Evolutionary conservation across 1,140 invertebrate genomes (phyloP).

Genomic region (Heterodera carotae): DNA sequence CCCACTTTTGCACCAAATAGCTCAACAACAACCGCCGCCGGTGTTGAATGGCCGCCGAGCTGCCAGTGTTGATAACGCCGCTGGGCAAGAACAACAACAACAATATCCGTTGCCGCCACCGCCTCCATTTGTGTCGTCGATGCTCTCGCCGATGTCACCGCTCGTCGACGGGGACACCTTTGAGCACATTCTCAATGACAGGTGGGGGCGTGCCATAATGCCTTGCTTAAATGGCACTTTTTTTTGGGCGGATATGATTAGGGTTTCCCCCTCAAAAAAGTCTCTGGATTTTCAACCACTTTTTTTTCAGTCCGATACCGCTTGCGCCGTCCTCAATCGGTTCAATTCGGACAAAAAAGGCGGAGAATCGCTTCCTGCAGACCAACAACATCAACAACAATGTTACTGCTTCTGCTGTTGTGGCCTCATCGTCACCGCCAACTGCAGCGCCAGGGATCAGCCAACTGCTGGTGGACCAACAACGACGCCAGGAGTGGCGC

Average conservation of each 20-base stretch:
- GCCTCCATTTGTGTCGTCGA: background rate
- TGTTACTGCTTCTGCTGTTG: background rate
- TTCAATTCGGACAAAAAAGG: constrained; percentile 42
- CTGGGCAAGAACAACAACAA: background rate
- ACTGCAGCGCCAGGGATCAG: constrained; percentile 25
- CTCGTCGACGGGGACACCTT: background rate
- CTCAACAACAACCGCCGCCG: background rate
- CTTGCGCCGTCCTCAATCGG: constrained; percentile 9
- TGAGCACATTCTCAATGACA: constrained; percentile 1
- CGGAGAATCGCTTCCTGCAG: constrained; percentile 33
- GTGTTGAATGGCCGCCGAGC: background rate
- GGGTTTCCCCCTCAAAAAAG: too few species aligned
- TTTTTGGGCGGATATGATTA: too few species aligned
- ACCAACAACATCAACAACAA: background rate
- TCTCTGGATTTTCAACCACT: constrained; percentile 28
- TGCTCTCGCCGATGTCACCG: constrained; percentile 7
- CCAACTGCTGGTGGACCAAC: constrained; percentile 40
- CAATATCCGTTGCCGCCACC: too few species aligned
- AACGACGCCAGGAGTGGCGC: constrained; percentile 46
- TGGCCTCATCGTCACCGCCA: constrained; percentile 16
- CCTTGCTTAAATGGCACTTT: too few species aligned
- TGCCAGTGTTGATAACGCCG: background rate
- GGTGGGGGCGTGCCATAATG: background rate
- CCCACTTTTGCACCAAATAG: too few species aligned
- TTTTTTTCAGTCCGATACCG: constrained; percentile 3